A percentile compares a stretch with the other conserved stretches of the same genome.
Evolutionary conservation across 2,888 invertebrate genomes (phyloP).

Genomic region (Hypomecis punctinalis): DNA sequence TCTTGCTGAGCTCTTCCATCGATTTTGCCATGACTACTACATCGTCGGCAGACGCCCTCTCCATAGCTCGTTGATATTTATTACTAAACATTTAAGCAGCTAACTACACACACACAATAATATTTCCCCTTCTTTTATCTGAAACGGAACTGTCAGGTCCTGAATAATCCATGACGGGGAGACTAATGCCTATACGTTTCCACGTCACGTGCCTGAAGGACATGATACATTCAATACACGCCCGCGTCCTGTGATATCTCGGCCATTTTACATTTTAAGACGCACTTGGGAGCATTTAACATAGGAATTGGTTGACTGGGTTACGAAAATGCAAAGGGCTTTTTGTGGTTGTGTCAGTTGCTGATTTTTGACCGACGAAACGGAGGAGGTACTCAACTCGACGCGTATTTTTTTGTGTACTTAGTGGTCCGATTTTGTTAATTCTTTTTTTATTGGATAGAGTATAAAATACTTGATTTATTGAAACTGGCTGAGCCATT

Average conservation of each 20-base stretch:
- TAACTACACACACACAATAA: background rate
- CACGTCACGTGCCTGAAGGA: constrained; percentile 52
- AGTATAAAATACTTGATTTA: too few relatives aligned
- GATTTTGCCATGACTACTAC: too few relatives aligned
- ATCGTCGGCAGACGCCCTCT: too few relatives aligned
- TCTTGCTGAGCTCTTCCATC: too few relatives aligned
- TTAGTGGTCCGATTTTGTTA: too few relatives aligned
- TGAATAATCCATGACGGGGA: constrained; percentile 38
- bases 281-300: constrained; percentile 30
- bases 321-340: background rate
- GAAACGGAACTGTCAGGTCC: constrained; percentile 26
- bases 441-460: too few relatives aligned
- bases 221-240: constrained; percentile 52
- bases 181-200: constrained; percentile 47
- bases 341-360: background rate
- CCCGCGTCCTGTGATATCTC: constrained; percentile 39
- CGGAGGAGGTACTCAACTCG: too few relatives aligned
- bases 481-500: too few relatives aligned
- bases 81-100: too few relatives aligned
- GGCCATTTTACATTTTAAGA: constrained; percentile 42
- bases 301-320: constrained; percentile 16
- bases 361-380: too few relatives aligned
- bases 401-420: too few relatives aligned
- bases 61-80: too few relatives aligned
- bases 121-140: constrained; percentile 24